These are phyloP conservation scores for Diarsia mendica DNA, from an alignment of 2,888 invertebrate genomes.

Conservation along the genomic window DNA sequence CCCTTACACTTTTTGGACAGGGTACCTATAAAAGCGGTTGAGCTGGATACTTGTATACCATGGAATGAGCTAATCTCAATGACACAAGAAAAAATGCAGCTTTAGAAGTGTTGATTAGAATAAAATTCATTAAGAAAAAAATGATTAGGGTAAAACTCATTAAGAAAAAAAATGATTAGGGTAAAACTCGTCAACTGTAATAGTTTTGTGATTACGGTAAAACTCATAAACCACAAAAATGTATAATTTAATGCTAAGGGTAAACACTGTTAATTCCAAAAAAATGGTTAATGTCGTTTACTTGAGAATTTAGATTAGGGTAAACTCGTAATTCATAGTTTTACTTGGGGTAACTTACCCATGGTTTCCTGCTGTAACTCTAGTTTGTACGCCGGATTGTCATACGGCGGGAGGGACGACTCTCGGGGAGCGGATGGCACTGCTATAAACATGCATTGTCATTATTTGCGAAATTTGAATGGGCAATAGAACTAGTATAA, in stretches of 20 bases:
- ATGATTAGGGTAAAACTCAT: background rate
- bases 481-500: no score
- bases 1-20: no score
- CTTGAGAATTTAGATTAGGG: background rate
- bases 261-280: background rate
- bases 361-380: constrained; percentile 97
- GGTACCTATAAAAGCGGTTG: background rate
- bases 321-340: background rate
- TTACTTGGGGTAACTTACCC: constrained; percentile 89
- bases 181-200: background rate
- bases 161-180: background rate
- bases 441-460: constrained; percentile 87
- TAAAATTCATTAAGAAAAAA: background rate
- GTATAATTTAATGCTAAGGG: background rate
- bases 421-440: constrained; percentile 95
- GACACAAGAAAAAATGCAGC: background rate
- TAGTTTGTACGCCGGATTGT: constrained; percentile 98
- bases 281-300: no score
- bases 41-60: background rate
- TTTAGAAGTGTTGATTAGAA: background rate
- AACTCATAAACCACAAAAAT: background rate
- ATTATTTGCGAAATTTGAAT: background rate
- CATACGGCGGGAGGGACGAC: constrained; percentile 95
- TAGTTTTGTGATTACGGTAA: background rate
- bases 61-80: background rate